Evolutionary conservation across 2,113 vertebrate species (phyloP), one percentile per base, ranked within the genome.

Genomic region (Ophiodon elongatus): DNA sequence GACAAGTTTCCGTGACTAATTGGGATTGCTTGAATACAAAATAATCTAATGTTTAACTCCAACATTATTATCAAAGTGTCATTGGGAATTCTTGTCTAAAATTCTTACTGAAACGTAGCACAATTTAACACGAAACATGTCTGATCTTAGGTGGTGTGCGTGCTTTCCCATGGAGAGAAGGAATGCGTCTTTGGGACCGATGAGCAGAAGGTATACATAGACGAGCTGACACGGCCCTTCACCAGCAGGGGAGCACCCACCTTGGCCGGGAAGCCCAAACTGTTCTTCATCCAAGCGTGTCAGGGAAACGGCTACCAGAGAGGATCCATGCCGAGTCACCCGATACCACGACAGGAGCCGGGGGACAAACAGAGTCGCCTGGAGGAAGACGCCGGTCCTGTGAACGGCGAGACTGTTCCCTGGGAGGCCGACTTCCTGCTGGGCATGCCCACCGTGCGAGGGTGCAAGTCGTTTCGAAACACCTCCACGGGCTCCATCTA

Each of bases 261-360:
- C 0, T 94, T 98, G 78, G 67, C 71, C 19, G 94, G 94, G 68
- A 98, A 97, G 87, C 97, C 97, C 11, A 98, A 98, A 87, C 86
- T 98, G 25, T 98, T 97, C 93, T 98, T 98, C 84, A 95, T 98
- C 88, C 97, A 98, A 88, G 97, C 97, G 2, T 97, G 97, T 83
- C 97, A 98, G 79, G 97, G 97, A 3, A 47, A 29, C 0, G 35
- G 2, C 47, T 92, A 50, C 52, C 97, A 98, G 71, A 62, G 4
- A 31, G 93, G 94, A 8, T 76, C 94, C 33, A 0, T 7, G 25
- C 27, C 8, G 0, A 93, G 27, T 66, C 35, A 41, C 29, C 39
- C 50, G 0, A 45, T 0, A 21, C 52, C 43, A 6, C 11, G 1
- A 4, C 41, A 45, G 10, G 56, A 41, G 1, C 14, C 21, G 9